Conservation (phyloP, 2,113 vertebrate species). For the Apeltes quadracus region DNA sequence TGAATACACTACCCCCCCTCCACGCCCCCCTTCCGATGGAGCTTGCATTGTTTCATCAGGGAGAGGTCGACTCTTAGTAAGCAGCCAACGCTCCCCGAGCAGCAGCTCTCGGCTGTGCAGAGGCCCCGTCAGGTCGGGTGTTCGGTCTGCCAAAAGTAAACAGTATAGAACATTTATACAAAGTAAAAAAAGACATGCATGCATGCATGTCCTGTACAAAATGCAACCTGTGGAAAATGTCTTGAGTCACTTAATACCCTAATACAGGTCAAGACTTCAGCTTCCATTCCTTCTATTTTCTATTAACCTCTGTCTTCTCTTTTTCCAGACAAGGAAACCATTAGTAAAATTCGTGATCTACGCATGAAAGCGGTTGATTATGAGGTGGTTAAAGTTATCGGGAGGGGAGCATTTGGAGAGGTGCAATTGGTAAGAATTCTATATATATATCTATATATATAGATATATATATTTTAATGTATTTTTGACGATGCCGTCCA, state of each 20-base stretch:
- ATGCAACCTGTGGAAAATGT: background rate
- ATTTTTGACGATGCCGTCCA: too few relatives aligned
- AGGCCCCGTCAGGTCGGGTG: slow-evolving; percentile 8
- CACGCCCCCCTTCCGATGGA: slow-evolving; percentile 47
- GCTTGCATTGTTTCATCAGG: slow-evolving; percentile 82
- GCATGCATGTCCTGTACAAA: slow-evolving; percentile 16
- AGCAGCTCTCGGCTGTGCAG: slow-evolving; percentile 32
- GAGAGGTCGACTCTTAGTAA: slow-evolving; percentile 64
- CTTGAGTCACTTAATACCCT: background rate
- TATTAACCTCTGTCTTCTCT: slow-evolving; percentile 5
- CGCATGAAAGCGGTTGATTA: slow-evolving; percentile 99
- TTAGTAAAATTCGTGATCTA: slow-evolving; percentile 95
- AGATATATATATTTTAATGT: too few relatives aligned
- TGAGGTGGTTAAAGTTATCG: slow-evolving; percentile 98
- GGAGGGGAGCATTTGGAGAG: slow-evolving; percentile 97
- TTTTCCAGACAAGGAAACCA: slow-evolving; percentile 92
- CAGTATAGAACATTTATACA: background rate
- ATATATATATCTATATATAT: too few relatives aligned
- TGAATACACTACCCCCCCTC: slow-evolving; percentile 53
- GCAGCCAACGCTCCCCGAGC: slow-evolving; percentile 39
- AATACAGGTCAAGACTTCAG: background rate
- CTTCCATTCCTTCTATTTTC: background rate
- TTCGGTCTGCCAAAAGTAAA: slow-evolving; percentile 30
- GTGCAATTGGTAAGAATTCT: slow-evolving; percentile 90
- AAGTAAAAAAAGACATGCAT: background rate